phyloP scores from a whole-genome alignment of 92 coral and sea anemone genomes.

The Actinernus sp. region DNA sequence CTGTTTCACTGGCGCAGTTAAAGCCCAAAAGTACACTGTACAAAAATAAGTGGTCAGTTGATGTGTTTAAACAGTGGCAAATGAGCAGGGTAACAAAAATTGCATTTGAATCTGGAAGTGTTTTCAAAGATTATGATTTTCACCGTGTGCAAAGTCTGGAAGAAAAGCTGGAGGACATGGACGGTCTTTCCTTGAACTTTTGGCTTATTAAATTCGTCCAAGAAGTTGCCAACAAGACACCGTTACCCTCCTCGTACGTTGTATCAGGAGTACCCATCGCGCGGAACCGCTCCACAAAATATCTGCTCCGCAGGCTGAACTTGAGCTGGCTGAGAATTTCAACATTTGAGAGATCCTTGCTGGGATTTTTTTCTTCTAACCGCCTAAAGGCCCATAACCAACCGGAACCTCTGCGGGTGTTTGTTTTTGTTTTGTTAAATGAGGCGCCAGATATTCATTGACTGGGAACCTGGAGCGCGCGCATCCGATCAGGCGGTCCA shows the following conservation, averaged over 20 bases:
- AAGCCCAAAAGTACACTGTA: conserved; percentile 13
- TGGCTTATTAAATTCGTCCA: conserved; percentile 35
- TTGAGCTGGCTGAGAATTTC: too few species aligned
- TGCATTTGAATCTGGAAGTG: conserved; percentile 24
- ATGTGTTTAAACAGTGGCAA: conserved; percentile 10
- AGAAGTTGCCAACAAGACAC: too few species aligned
- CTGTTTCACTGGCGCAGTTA: neutral
- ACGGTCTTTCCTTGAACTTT: conserved; percentile 31
- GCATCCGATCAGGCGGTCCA: too few species aligned
- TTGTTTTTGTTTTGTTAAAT: too few species aligned
- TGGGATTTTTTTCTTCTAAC: too few species aligned
- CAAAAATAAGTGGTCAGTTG: conserved; percentile 38
- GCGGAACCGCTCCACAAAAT: too few species aligned
- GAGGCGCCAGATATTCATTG: too few species aligned
- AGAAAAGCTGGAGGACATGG: conserved; percentile 43
- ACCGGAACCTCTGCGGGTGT: too few species aligned
- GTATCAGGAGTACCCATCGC: too few species aligned
- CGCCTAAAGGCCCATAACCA: too few species aligned
- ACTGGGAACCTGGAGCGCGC: conserved; percentile 19
- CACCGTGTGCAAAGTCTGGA: conserved; percentile 33
- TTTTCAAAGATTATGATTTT: conserved; percentile 34
- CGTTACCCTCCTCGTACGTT: conserved; percentile 24
- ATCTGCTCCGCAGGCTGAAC: too few species aligned
- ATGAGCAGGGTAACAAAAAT: conserved; percentile 12
- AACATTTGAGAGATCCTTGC: too few species aligned